These are phyloP conservation scores for Macrotrachela quadricornifera DNA, from an alignment of 1,140 invertebrate species.

Conservation along the genomic window DNA sequence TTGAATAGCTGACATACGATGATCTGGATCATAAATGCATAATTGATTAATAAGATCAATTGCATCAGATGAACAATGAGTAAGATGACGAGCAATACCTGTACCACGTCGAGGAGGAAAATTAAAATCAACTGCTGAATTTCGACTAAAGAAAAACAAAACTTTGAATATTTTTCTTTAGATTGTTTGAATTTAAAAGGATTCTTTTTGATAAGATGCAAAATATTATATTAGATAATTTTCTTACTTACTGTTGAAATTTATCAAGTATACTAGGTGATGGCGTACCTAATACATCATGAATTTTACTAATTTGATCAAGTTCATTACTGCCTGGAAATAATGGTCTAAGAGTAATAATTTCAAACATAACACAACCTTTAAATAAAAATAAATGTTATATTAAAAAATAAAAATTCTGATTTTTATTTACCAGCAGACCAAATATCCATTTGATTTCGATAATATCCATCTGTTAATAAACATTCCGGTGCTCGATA, in stretches of 20 bases:
- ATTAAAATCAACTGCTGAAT: slow-evolving; percentile 31
- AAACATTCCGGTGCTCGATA: slow-evolving; percentile 47
- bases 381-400: too few species aligned
- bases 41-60: slow-evolving; percentile 37
- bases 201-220: too few species aligned
- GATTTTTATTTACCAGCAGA: slow-evolving; percentile 40
- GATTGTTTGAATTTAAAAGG: too few species aligned
- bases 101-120: slow-evolving; percentile 35
- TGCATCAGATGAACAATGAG: slow-evolving; percentile 24
- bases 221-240: too few species aligned
- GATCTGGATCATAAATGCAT: slow-evolving; percentile 43
- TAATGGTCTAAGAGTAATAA: slow-evolving; percentile 33
- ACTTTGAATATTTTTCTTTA: too few species aligned
- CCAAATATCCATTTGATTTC: slow-evolving; percentile 49
- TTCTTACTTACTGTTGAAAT: slow-evolving; percentile 37
- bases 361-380: too few species aligned
- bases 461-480: slow-evolving; percentile 42
- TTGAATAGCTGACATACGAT: slow-evolving; percentile 35
- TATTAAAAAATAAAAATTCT: too few species aligned
- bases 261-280: slow-evolving; percentile 34
- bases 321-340: slow-evolving; percentile 47
- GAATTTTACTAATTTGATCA: slow-evolving; percentile 44
- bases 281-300: slow-evolving; percentile 41
- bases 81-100: slow-evolving; percentile 35
- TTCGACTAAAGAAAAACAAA: slow-evolving; percentile 10